Conservation (phyloP, 2,888 invertebrate species). For the Druceiella hillmani region DNA sequence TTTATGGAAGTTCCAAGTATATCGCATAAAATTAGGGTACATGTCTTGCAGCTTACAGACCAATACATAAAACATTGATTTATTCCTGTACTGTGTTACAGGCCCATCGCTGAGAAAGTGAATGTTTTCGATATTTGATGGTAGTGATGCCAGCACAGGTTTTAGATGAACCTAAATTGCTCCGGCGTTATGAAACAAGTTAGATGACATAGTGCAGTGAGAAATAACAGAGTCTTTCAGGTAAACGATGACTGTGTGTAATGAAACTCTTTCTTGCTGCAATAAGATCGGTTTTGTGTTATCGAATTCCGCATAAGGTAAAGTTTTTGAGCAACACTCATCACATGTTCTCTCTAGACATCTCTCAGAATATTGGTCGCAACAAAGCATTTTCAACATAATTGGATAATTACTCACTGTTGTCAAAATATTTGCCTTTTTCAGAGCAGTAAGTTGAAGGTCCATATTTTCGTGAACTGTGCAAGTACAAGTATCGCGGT, state of each 20-base stretch:
- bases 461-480: conserved; percentile 22
- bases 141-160: conserved; percentile 22
- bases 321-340: conserved; percentile 19
- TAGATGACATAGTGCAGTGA: conserved; percentile 27
- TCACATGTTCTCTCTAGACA: conserved; percentile 23
- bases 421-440: conserved; percentile 20
- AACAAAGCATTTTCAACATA: conserved; percentile 21
- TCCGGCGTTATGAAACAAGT: conserved; percentile 25
- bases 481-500: conserved; percentile 26
- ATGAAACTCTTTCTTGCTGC: conserved; percentile 20
- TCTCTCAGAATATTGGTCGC: conserved; percentile 21
- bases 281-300: conserved; percentile 12
- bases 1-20: conserved; percentile 28
- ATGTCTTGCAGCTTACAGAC: conserved; percentile 24
- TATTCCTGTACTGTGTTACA: conserved; percentile 30
- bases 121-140: conserved; percentile 23
- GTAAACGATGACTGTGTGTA: conserved; percentile 32
- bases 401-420: conserved; percentile 23
- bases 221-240: conserved; percentile 18
- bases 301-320: conserved; percentile 19
- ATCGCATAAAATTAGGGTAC: conserved; percentile 22
- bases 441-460: conserved; percentile 21
- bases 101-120: conserved; percentile 31
- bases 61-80: conserved; percentile 28
- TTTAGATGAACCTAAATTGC: conserved; percentile 28